A percentile compares a stretch with the other conserved stretches of the same genome.
Conservation (phyloP, 2,888 invertebrate genomes). For the Ormyrus pomaceus region DNA sequence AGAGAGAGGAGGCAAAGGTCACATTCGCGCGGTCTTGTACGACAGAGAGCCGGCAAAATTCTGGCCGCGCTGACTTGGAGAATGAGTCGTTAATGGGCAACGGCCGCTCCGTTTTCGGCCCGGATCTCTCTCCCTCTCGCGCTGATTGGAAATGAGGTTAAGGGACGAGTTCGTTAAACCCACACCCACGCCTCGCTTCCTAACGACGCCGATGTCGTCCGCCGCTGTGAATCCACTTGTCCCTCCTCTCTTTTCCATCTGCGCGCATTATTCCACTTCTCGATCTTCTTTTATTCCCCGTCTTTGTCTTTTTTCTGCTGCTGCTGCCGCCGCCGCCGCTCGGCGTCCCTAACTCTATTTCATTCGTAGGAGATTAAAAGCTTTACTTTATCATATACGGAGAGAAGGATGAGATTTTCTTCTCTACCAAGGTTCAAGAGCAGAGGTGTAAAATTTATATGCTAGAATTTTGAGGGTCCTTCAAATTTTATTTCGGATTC, state of each 20-base stretch:
- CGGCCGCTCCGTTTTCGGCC: slow-evolving; percentile 11
- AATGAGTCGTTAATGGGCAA: slow-evolving; percentile 48
- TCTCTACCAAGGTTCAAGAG: too few species aligned
- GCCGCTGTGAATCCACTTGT: background rate
- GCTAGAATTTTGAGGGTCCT: too few species aligned
- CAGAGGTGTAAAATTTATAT: too few species aligned
- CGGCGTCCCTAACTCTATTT: too few species aligned
- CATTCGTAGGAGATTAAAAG: too few species aligned
- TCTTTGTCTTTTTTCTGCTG: background rate
- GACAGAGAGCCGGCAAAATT: background rate
- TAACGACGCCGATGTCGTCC: slow-evolving; percentile 7
- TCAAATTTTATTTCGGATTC: too few species aligned
- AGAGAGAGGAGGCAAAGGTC: slow-evolving; percentile 6
- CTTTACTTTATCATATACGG: background rate
- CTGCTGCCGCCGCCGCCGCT: too few species aligned
- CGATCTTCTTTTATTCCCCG: background rate
- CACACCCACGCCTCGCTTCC: slow-evolving; percentile 18
- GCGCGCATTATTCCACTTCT: background rate
- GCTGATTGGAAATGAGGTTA: slow-evolving; percentile 48
- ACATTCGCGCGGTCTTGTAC: background rate
- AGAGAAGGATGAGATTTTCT: too few species aligned
- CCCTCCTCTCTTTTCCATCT: background rate
- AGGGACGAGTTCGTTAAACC: slow-evolving; percentile 44
- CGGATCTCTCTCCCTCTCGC: background rate
- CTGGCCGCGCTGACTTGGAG: slow-evolving; percentile 7